Evolutionary conservation across 2,797 vertebrate genomes (phyloP).

Genomic region (Lepus townsendii): DNA sequence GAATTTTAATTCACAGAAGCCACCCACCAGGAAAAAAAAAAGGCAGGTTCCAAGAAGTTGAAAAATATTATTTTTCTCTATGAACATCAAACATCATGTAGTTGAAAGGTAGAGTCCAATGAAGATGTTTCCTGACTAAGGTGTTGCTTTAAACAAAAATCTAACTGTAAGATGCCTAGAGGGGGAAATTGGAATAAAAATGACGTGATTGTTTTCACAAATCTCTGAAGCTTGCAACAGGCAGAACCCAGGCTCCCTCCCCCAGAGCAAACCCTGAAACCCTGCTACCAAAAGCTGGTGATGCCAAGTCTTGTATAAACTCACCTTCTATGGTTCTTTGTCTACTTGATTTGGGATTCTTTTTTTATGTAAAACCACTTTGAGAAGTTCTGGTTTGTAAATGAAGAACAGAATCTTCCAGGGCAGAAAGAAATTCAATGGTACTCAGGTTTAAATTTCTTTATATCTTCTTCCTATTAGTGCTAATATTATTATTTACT

Average conservation of each 20-base stretch:
- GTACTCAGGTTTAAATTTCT: background rate
- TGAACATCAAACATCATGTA: constrained; percentile 32
- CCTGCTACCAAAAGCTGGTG: background rate
- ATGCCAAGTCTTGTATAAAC: background rate
- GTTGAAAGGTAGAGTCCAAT: constrained; percentile 49
- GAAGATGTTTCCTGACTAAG: constrained; percentile 46
- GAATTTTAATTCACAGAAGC: constrained; percentile 54
- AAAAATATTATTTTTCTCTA: constrained; percentile 34
- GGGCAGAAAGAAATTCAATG: background rate
- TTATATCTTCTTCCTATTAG: background rate
- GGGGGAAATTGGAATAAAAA: constrained; percentile 29
- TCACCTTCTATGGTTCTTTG: background rate
- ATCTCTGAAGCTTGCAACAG: background rate
- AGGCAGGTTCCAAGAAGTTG: constrained; percentile 1
- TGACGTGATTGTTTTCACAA: constrained; percentile 19
- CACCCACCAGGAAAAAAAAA: constrained; percentile 32
- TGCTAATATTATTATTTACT: constrained; percentile 36
- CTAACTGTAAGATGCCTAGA: background rate
- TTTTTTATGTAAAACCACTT: constrained; percentile 8
- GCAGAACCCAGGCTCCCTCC: background rate
- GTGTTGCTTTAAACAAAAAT: constrained; percentile 67
- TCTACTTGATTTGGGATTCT: background rate
- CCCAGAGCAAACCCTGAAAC: background rate
- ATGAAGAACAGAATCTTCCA: background rate
- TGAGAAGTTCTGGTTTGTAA: background rate